phyloP scores from a whole-genome alignment of 2,113 vertebrate genomes.

The Aphelocoma coerulescens region DNA sequence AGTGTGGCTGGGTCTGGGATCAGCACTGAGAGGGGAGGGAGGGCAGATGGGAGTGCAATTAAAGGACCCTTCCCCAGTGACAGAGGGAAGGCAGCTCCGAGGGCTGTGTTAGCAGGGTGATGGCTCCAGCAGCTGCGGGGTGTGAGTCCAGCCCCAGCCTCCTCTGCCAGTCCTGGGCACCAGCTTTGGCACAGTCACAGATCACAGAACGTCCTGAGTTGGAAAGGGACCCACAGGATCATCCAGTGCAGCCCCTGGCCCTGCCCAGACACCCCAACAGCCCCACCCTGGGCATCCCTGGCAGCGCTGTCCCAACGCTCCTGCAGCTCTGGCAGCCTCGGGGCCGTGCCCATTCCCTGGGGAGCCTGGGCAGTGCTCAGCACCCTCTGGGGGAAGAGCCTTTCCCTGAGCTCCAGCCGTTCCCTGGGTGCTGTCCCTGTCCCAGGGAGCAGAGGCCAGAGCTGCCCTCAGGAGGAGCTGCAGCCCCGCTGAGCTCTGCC shows the following conservation, averaged over 20 bases:
- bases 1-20: not conserved
- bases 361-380: not conserved
- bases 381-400: not conserved
- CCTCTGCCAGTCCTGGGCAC: not conserved
- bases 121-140: rapidly evolving
- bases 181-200: not conserved
- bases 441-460: not conserved
- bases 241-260: rapidly evolving
- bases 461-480: not conserved
- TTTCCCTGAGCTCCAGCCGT: not conserved
- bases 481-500: not conserved
- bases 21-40: not conserved
- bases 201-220: rapidly evolving
- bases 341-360: not conserved
- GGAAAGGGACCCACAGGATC: not conserved
- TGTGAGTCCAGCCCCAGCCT: not conserved
- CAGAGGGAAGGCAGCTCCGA: not conserved
- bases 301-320: rapidly evolving
- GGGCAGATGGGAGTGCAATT: not conserved
- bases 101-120: not conserved
- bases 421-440: not conserved
- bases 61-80: not conserved
- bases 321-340: not conserved
- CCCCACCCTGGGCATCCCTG: not conserved
- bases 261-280: not conserved